Conservation (phyloP, 2,888 invertebrate genomes). For the Sinopyrophorus schimmeli region DNA sequence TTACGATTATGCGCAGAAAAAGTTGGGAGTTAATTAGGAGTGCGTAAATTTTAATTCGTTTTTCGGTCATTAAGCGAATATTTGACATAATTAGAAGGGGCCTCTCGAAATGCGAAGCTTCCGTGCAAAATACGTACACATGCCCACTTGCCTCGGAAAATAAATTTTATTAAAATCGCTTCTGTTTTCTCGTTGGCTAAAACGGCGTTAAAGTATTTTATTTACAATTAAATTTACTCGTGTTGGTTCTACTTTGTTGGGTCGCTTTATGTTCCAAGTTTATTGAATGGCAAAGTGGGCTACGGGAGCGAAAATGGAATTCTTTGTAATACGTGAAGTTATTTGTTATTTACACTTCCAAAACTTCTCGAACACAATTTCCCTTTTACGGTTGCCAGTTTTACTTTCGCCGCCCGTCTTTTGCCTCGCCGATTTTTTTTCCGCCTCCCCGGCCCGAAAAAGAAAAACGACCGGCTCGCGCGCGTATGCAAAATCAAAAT, state of each 20-base stretch:
- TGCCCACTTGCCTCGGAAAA: no score
- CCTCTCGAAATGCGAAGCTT: no score
- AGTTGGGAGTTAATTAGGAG: no score
- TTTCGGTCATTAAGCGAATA: no score
- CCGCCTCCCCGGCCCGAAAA: no score
- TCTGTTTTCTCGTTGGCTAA: neutral
- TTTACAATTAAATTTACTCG: constrained; percentile 16
- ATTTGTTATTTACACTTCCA: constrained; percentile 22
- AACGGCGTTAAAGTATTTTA: constrained; percentile 1
- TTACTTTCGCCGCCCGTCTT: constrained; percentile 18
- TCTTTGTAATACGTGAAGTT: constrained; percentile 25
- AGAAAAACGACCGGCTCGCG: no score
- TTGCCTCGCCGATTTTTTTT: no score
- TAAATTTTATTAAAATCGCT: neutral
- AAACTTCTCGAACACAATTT: constrained; percentile 25
- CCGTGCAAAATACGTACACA: no score
- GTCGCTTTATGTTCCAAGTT: constrained; percentile 20
- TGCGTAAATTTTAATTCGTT: no score
- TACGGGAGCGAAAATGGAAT: constrained; percentile 21
- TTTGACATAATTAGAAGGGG: no score
- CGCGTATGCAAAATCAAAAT: no score
- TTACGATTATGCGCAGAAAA: no score
- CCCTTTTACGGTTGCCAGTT: constrained; percentile 22
- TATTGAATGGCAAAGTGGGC: constrained; percentile 20
- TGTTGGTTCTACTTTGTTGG: constrained; percentile 16